Evolutionary conservation across 37 sponge, comb jelly and placozoan species (phyloP), one percentile per base, ranked within the genome.

Genomic region (Dysidea cf. avara): DNA sequence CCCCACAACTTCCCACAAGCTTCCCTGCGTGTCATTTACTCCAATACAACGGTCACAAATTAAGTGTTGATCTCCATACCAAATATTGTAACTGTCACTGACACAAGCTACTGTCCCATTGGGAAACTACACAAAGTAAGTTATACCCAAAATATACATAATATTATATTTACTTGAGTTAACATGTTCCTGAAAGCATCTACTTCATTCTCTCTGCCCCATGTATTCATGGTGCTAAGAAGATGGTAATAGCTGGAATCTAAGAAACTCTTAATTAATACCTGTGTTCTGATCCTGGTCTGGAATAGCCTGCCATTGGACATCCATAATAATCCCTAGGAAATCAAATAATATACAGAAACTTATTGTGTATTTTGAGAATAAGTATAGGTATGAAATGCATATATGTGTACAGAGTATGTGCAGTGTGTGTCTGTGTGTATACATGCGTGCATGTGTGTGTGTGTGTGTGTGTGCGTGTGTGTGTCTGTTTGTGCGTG

Each of bases 281-380:
- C 94, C 94, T 95, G 81, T 96, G 96, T 40, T 96, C 96, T 18
- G 96, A 90, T 53, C 93, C 96, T 54, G 96, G 96, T 12, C 92
- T 96, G 29, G 90, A 85, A 38, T 82, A 72, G 9, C 93, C 96
- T 30, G 96, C 96, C 68, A 88, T 69, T n/a, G 53, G 34, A 51
- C 84, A 81, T 13, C 79, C 75, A 73, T 93, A 93, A 62, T 81
- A 90, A 13, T 73, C 39, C 55, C 91, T 90, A 56, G 2, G 62
- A n/a, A 56, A 18, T 11, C 30, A 3, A 50, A 6, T n/a, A n/a
- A n/a, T n/a, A n/a, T n/a, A n/a, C n/a, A n/a, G n/a, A n/a, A n/a
- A n/a, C n/a, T n/a, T n/a, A n/a, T n/a, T n/a, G n/a, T n/a, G n/a
- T n/a, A n/a, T n/a, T n/a, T n/a, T n/a, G n/a, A n/a, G n/a, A n/a